A percentile compares a stretch with the other conserved stretches of the same genome.
phyloP scores from a whole-genome alignment of 2,888 invertebrate species.

The Entomobrya multifasciata region DNA sequence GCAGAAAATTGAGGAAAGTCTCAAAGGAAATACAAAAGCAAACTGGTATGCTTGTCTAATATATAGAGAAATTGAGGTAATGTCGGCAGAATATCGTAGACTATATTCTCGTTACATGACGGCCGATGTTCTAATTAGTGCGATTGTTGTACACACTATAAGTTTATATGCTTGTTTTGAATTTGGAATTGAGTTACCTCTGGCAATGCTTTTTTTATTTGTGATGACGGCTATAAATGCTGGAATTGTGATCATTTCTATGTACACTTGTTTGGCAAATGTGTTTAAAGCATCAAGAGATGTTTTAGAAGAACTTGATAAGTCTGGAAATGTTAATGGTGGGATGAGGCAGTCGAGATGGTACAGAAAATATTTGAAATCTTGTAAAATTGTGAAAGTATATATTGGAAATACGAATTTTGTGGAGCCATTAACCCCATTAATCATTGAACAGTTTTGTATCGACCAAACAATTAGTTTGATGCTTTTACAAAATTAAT shows the following conservation, averaged over 20 bases:
- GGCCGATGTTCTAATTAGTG: not conserved
- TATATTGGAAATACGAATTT: conserved; percentile 8
- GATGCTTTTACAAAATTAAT: no score
- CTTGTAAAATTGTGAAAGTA: conserved; percentile 7
- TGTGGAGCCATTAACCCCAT: not conserved
- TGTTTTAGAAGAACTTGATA: not conserved
- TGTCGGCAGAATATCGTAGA: conserved; percentile 2
- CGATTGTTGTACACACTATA: conserved; percentile 22
- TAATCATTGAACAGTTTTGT: not conserved
- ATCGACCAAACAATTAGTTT: not conserved
- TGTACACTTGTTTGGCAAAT: conserved; percentile 3
- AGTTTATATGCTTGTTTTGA: conserved; percentile 6
- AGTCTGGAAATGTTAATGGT: not conserved
- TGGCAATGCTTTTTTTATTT: not conserved
- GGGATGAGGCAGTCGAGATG: not conserved
- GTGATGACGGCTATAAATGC: not conserved
- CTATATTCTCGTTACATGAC: conserved; percentile 38
- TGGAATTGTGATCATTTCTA: not conserved
- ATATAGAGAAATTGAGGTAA: conserved; percentile 43
- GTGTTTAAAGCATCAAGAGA: conserved; percentile 10
- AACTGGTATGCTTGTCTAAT: not conserved
- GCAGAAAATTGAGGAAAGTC: not conserved
- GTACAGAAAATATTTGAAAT: conserved; percentile 7
- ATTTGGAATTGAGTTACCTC: not conserved
- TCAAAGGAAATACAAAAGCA: not conserved